Evolutionary conservation across 2,888 invertebrate species (phyloP), one percentile per base, ranked within the genome.

Genomic region (Diarsia mendica): DNA sequence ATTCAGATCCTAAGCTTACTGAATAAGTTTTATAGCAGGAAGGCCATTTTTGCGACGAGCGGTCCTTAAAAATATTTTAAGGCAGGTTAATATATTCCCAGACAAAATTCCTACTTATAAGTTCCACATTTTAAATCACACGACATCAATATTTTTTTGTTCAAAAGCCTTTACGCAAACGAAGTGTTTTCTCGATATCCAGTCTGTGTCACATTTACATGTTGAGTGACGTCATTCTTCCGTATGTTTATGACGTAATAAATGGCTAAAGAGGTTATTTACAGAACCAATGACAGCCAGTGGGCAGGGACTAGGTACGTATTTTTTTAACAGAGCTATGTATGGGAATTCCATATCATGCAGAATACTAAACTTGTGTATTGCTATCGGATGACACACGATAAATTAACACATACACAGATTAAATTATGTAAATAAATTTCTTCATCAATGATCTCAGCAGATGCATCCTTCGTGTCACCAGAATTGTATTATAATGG

Each of bases 151-250:
- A 15, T 65, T 63, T 48, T 63, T 48, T 44, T 6, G 6, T n/a
- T 28, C n/a, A 64, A 49, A 77, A 66, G 53, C 23, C 60, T 53
- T 58, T 18, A 51, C 13, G 18, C 49, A 73, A 81, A 68, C 48
- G 23, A 65, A 70, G 46, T 55, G 63, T 72, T 79, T 69, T 64
- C 20, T 64, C 72, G 61, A 72, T 72, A 71, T 67, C 64, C 75
- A 65, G 72, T 67, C 63, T 58, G 58, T 48, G 70, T 60, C 71
- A 83, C 60, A 49, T 63, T 66, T 67, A 67, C 46, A 65, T 58
- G 39, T 58, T 71, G 58, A 76, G 61, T 80, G 72, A 72, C 66
- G 71, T 20, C 65, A 68, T 80, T 79, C 46, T 71, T 82, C 44
- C 58, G 51, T 20, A 55, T 72, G 69, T 28, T 48, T 65, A 55